Evolutionary conservation across 2,113 vertebrate species (phyloP).

Genomic region (Labrus mixtus): DNA sequence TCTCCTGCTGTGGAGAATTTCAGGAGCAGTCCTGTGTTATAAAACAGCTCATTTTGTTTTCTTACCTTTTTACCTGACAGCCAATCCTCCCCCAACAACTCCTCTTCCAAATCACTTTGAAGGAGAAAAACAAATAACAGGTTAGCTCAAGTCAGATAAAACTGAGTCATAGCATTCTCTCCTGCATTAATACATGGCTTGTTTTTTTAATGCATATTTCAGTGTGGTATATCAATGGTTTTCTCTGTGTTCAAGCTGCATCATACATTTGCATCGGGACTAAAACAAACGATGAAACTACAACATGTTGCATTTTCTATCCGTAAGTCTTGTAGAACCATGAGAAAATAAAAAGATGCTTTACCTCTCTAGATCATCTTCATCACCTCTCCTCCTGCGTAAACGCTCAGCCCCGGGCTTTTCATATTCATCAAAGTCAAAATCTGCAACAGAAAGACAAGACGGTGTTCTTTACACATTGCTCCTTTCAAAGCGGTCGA

Average conservation of each 20-base stretch:
- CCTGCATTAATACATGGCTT: background rate
- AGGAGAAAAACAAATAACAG: slow-evolving; percentile 40
- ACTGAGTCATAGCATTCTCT: background rate
- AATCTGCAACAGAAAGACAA: slow-evolving; percentile 84
- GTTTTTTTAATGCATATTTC: background rate
- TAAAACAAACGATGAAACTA: too few relatives aligned
- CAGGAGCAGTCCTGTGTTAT: too few relatives aligned
- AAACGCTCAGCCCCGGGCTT: slow-evolving; percentile 97
- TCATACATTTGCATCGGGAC: too few relatives aligned
- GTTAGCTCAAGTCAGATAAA: slow-evolving; percentile 13
- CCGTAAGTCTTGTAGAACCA: background rate
- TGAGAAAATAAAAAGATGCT: background rate
- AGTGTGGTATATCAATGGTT: background rate
- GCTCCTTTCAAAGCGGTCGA: background rate
- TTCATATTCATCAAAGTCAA: slow-evolving; percentile 95
- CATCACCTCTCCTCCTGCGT: slow-evolving; percentile 92
- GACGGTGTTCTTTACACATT: background rate
- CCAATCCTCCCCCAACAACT: slow-evolving; percentile 94
- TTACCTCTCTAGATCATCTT: slow-evolving; percentile 92
- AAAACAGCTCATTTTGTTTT: slow-evolving; percentile 13
- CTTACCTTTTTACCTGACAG: slow-evolving; percentile 94
- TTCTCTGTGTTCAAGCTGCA: background rate
- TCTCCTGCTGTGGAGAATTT: too few relatives aligned
- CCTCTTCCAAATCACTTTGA: slow-evolving; percentile 93
- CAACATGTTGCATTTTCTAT: too few relatives aligned